Conservation (phyloP, 2,888 invertebrate genomes). For the Vanessa cardui region DNA sequence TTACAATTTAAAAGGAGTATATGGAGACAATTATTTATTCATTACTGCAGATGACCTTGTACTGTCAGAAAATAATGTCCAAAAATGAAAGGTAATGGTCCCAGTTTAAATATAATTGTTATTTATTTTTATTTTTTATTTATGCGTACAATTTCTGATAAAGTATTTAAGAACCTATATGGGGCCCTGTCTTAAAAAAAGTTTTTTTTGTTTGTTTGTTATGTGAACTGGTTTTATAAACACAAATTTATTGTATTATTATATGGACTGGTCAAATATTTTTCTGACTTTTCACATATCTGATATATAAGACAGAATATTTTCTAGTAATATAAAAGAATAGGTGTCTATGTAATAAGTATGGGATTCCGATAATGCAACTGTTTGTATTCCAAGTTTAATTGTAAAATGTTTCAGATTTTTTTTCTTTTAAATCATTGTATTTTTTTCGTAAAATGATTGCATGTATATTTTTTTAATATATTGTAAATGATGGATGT, state of each 20-base stretch:
- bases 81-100: too few relatives aligned
- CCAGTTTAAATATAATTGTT: too few relatives aligned
- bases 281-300: background rate
- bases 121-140: background rate
- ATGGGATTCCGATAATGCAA: background rate
- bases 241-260: background rate
- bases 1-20: slow-evolving; percentile 12
- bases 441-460: too few relatives aligned
- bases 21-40: background rate
- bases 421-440: too few relatives aligned
- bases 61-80: background rate
- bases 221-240: too few relatives aligned
- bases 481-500: too few relatives aligned
- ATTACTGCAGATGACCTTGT: too few relatives aligned
- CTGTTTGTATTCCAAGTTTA: too few relatives aligned
- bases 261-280: background rate
- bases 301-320: background rate
- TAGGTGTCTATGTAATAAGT: background rate
- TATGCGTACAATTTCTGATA: background rate
- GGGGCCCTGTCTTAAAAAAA: background rate
- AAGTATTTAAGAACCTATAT: background rate
- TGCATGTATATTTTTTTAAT: too few relatives aligned
- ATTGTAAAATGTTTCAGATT: too few relatives aligned
- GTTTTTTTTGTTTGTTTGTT: background rate
- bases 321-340: background rate